A percentile compares a stretch with the other conserved stretches of the same genome.
phyloP scores from a whole-genome alignment of 2,888 invertebrate genomes.

The Eumacrocentrus americanus region DNA sequence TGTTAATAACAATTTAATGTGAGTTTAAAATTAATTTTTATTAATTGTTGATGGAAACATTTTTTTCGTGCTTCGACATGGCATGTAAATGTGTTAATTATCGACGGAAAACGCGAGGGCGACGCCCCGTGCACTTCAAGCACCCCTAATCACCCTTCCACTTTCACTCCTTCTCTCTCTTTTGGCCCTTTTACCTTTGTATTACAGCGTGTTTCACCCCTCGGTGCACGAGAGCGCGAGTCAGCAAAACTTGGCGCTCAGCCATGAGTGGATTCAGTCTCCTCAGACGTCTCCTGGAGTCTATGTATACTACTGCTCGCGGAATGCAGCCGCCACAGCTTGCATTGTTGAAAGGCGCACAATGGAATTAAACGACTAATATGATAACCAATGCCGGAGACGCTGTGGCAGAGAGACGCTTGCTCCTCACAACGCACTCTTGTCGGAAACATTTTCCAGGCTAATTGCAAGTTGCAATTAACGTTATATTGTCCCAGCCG shows the following conservation, averaged over 20 bases:
- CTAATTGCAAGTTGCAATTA: neutral
- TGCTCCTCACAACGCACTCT: neutral
- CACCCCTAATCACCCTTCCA: constrained; percentile 52
- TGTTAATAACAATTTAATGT: neutral
- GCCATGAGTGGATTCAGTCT: constrained; percentile 30
- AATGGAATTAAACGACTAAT: constrained; percentile 18
- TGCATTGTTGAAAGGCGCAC: constrained; percentile 14
- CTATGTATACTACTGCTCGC: neutral
- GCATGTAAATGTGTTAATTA: constrained; percentile 56
- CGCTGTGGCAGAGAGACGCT: neutral
- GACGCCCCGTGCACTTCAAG: constrained; percentile 34
- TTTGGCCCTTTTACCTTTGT: constrained; percentile 44
- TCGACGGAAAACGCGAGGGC: constrained; percentile 49
- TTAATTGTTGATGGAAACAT: no score
- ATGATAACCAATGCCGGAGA: constrained; percentile 5
- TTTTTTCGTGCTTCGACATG: no score
- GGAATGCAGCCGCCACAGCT: constrained; percentile 5
- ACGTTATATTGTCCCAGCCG: neutral
- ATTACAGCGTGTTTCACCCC: constrained; percentile 52
- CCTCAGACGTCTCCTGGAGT: constrained; percentile 33
- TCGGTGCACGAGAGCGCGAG: constrained; percentile 12
- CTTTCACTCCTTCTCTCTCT: constrained; percentile 38
- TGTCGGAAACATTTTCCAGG: neutral
- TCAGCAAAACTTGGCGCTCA: constrained; percentile 32
- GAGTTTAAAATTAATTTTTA: no score